Base-by-base conservation (phyloP, 2,797 vertebrate genomes). In the Tragopan temminckii region DNA sequence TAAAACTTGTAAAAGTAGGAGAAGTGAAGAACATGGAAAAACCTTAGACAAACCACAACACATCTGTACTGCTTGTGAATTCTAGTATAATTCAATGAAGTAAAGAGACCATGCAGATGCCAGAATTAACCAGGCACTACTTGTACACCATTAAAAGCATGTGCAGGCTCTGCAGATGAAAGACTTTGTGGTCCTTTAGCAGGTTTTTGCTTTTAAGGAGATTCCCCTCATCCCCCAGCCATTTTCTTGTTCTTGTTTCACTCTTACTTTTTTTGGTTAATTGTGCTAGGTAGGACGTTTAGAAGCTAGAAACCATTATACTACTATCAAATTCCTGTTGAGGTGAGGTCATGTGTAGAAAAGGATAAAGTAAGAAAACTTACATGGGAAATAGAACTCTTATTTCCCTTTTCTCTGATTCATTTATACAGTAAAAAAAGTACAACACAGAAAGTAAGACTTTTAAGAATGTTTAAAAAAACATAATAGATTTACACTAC, bases 1-100 rank as follows among this genome's bases (percentile, higher is more conserved):
- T 38, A 66, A 64, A 89, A 88, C 5, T 48, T 43, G 13, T 46
- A 12, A 92, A 93, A 95, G 85, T 50, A 80, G 24, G 40, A 10
- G 59, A 3, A 1, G 8, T 9, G 13, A 3, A n/a, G 92, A 71
- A 64, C 11, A 45, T 38, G 25, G 9, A 62, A 48, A 89, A 71
- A 13, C 43, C 53, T 80, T 69, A 72, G 29, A 45, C 29, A 93
- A 89, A 59, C 2, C 19, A 43, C 4, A 33, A 5, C 18, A 48
- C 3, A 46, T 52, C 3, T 55, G 6, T 48, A 57, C 9, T 59
- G 2, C 6, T 77, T 57, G 14, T 1, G 36, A 61, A 29, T 57
- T 85, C 61, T 67, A 67, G 2, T 19, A 19, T 82, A 67, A 64
- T 42, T 2, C 3, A 58, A 20, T 48, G 38, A 61, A 38, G 5